Conservation (phyloP, 1,140 invertebrate genomes). For the Harlomillsia oculata region DNA sequence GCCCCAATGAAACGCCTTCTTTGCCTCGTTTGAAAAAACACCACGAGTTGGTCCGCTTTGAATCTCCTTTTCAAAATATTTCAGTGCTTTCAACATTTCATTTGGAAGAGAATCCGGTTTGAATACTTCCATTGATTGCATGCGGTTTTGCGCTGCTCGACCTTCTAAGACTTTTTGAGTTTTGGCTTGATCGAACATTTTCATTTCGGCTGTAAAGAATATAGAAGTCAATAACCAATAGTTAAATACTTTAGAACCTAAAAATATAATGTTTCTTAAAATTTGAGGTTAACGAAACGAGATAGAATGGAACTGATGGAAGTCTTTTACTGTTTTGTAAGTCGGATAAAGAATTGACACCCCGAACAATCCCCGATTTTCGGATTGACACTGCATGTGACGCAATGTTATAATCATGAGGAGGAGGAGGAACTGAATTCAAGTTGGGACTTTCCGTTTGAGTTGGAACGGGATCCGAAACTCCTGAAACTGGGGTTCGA, state of each 20-base stretch:
- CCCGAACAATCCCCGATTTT: constrained; percentile 44
- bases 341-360: constrained; percentile 47
- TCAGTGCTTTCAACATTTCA: constrained; percentile 47
- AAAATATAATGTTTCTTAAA: not conserved
- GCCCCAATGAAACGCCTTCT: constrained; percentile 46
- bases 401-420: constrained; percentile 40
- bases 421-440: not conserved
- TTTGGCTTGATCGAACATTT: constrained; percentile 12
- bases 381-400: constrained; percentile 48
- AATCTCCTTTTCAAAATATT: constrained; percentile 46
- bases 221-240: too few relatives aligned
- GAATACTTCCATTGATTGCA: constrained; percentile 36
- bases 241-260: not conserved
- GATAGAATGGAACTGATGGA: too few relatives aligned
- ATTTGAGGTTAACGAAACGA: too few relatives aligned
- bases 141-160: constrained; percentile 21
- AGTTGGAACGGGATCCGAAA: too few relatives aligned
- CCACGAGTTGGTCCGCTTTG: constrained; percentile 36
- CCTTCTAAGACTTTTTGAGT: constrained; percentile 5
- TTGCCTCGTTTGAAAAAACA: constrained; percentile 21
- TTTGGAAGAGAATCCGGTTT: constrained; percentile 41
- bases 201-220: too few relatives aligned
- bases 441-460: not conserved
- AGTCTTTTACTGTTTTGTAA: too few relatives aligned
- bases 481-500: too few relatives aligned